phyloP scores from a whole-genome alignment of 2,113 vertebrate species.

The Leucopsar rothschildi region DNA sequence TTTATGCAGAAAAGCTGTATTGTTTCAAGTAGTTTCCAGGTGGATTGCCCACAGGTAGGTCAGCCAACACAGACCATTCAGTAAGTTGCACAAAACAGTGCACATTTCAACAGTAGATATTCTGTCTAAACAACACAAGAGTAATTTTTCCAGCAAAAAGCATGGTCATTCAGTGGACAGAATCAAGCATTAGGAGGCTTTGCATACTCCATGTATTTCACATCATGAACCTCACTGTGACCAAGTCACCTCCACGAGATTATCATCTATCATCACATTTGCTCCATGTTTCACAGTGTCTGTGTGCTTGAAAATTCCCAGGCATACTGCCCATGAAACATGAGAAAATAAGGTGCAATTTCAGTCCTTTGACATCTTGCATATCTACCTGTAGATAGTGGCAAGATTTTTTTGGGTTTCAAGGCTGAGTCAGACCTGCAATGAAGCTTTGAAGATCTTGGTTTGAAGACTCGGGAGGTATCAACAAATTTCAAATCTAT shows the following conservation, averaged over 20 bases:
- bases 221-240: neutral
- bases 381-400: neutral
- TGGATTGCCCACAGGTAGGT: neutral
- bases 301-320: neutral
- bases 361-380: neutral
- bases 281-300: neutral
- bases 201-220: neutral
- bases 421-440: rapidly evolving
- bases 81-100: neutral
- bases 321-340: neutral
- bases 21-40: neutral
- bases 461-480: neutral
- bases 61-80: neutral
- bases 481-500: neutral
- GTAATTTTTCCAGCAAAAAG: neutral
- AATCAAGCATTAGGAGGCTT: neutral
- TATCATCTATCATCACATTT: neutral
- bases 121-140: neutral
- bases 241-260: neutral
- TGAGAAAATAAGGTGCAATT: neutral
- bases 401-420: neutral
- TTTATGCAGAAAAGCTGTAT: neutral
- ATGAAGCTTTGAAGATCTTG: neutral
- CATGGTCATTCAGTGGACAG: neutral
- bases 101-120: neutral